Evolutionary conservation across 92 coral and sea anemone genomes (phyloP), one percentile per base, ranked within the genome.

Genomic region (Epizoanthus scotinus): DNA sequence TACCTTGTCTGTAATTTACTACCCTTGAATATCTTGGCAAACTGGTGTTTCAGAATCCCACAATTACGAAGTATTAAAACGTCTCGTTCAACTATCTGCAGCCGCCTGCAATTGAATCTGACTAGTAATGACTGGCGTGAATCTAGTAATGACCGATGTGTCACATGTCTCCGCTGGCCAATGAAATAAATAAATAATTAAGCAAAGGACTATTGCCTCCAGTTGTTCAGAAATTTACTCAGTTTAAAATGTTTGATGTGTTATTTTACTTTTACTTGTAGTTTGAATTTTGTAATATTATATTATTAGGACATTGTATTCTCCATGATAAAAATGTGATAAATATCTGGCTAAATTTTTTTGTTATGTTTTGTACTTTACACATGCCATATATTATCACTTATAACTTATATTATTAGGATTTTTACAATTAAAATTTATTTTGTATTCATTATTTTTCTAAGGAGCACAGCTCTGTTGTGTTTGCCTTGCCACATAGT

Each of bases 41-140:
- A 44, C 75, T 77, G 18, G 67, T 55, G 52, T 63, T 74, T 49
- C 77, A 73, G 26, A 83, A 47, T 25, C 15, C 47, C 31, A 77
- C 59, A 60, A 84, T 31, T 22, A 64, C 12, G 19, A 60, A 74
- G 59, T 83, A n/a, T n/a, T n/a, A n/a, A 74, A 61, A 75, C 54
- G 77, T 66, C 84, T 27, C 25, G 13, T 68, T 64, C 59, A 57
- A 71, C 19, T 17, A 14, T 5, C 77, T 65, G 29, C 22, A 79
- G 77, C 27, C 27, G 71, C 79, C 19, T 17, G 59, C 15, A 73
- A 47, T 56, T 73, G n/a, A n/a, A n/a, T 73, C 26, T 24, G 66
- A 65, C 71, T 73, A 0, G 65, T 73, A 14, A 17, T 79, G 58
- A 72, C 36, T 63, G 73, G 57, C 49, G 38, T 55, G 53, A 63